Conservation (phyloP, 2,888 invertebrate species). For the Malthinus seriepunctatus region DNA sequence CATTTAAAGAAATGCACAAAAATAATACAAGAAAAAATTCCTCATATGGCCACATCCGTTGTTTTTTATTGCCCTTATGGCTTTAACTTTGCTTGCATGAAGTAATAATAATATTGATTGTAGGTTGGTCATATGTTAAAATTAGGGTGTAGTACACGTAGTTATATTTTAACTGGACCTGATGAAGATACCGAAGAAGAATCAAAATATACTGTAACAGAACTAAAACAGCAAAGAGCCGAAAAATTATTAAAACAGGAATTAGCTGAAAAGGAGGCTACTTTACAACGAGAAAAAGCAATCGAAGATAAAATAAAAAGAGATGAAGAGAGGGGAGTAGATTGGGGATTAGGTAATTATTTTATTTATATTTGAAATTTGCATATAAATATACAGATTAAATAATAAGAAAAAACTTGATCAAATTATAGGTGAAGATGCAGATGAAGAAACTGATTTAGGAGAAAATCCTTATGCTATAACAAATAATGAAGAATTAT, state of each 20-base stretch:
- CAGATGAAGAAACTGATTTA: slow-evolving; percentile 81
- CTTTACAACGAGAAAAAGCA: slow-evolving; percentile 56
- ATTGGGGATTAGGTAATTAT: slow-evolving; percentile 87
- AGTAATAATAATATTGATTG: slow-evolving; percentile 4
- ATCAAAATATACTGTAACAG: slow-evolving; percentile 76
- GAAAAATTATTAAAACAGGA: slow-evolving; percentile 48
- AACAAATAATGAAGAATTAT: slow-evolving; percentile 84
- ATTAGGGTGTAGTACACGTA: slow-evolving; percentile 85
- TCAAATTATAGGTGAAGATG: slow-evolving; percentile 70
- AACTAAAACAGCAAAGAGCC: slow-evolving; percentile 63
- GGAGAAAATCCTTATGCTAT: slow-evolving; percentile 83
- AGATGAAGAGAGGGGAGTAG: slow-evolving; percentile 73
- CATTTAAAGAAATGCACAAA: too few relatives aligned
- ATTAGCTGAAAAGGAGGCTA: slow-evolving; percentile 55
- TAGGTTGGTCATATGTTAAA: slow-evolving; percentile 89
- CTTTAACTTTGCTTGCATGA: not conserved
- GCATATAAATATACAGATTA: too few relatives aligned
- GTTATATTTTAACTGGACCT: slow-evolving; percentile 84
- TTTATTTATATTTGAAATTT: not conserved
- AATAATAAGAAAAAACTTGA: not conserved
- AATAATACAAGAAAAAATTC: too few relatives aligned
- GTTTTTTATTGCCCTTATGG: too few relatives aligned
- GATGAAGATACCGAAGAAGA: slow-evolving; percentile 85
- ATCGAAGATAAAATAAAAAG: slow-evolving; percentile 59
- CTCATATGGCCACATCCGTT: too few relatives aligned